Percentiles rank a stretch among this genome's conserved stretches.
Conservation (phyloP, 2,113 vertebrate genomes). For the Platysteira castanea region DNA sequence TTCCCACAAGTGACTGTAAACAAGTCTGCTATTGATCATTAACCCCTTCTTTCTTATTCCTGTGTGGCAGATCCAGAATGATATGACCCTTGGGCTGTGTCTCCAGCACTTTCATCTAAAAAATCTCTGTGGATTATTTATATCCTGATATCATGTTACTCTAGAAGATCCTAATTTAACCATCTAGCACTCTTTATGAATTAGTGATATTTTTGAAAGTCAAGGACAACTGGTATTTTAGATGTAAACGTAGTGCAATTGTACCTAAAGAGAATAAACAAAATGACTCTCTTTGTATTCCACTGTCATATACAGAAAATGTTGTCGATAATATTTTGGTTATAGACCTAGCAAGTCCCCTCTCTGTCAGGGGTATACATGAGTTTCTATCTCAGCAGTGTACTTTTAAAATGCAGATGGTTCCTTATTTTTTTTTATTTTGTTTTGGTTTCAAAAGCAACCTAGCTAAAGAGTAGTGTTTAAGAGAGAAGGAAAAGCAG, state of each 20-base stretch:
- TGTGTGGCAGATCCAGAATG: not conserved
- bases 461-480: not conserved
- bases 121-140: not conserved
- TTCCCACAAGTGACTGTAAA: not conserved
- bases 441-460: slow-evolving; percentile 30
- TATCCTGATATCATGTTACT: not conserved
- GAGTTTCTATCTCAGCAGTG: not conserved
- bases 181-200: not conserved
- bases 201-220: not conserved
- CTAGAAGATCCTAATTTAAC: not conserved
- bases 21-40: not conserved
- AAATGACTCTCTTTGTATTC: not conserved
- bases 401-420: not conserved
- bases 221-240: not conserved
- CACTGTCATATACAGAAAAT: not conserved
- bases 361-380: not conserved
- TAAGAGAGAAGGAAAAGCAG: not conserved
- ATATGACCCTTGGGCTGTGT: accelerated
- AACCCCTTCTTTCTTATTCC: not conserved
- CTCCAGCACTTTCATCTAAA: not conserved
- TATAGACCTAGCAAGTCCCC: not conserved
- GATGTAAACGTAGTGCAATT: not conserved
- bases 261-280: not conserved
- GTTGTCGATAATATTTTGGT: not conserved
- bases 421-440: not conserved